A percentile compares a stretch with the other conserved stretches of the same genome.
phyloP scores from a whole-genome alignment of 2,888 invertebrate species.

The Galerucella nymphaeae region DNA sequence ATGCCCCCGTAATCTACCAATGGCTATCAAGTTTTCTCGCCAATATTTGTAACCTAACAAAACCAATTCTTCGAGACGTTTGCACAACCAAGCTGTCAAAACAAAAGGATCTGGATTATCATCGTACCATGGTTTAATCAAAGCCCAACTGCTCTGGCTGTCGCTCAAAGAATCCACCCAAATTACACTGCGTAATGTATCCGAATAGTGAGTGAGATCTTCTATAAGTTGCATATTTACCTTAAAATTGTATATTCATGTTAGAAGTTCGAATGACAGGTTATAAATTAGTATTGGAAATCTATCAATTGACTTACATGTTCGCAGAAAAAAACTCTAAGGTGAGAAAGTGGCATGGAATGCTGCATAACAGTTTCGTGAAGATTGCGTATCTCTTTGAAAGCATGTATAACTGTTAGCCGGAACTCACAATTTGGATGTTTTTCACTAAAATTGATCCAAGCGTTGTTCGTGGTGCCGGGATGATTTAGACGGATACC shows the following conservation, averaged over 20 bases:
- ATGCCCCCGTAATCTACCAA: constrained; percentile 71
- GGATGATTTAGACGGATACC: constrained; percentile 73
- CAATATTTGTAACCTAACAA: constrained; percentile 70
- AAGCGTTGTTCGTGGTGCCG: constrained; percentile 73
- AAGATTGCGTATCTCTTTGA: constrained; percentile 73
- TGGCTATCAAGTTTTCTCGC: constrained; percentile 73
- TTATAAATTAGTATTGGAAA: no score
- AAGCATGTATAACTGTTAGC: constrained; percentile 75
- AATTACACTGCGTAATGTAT: constrained; percentile 69
- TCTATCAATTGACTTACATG: constrained; percentile 61
- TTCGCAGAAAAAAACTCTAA: constrained; percentile 80
- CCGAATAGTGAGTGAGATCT: constrained; percentile 68
- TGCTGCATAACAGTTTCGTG: constrained; percentile 73
- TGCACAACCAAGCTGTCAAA: constrained; percentile 75
- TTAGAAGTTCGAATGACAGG: no score
- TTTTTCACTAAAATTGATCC: constrained; percentile 69
- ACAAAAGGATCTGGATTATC: constrained; percentile 70
- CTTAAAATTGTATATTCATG: constrained; percentile 51
- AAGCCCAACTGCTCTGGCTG: constrained; percentile 52
- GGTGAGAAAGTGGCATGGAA: constrained; percentile 78
- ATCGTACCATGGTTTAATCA: constrained; percentile 53
- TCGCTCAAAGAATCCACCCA: constrained; percentile 70
- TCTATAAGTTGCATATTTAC: constrained; percentile 70
- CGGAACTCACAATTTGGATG: constrained; percentile 72
- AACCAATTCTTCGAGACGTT: constrained; percentile 70